These are phyloP conservation scores for Tromatobia lineatoria DNA, from an alignment of 2,888 invertebrate genomes.

Conservation along the genomic window DNA sequence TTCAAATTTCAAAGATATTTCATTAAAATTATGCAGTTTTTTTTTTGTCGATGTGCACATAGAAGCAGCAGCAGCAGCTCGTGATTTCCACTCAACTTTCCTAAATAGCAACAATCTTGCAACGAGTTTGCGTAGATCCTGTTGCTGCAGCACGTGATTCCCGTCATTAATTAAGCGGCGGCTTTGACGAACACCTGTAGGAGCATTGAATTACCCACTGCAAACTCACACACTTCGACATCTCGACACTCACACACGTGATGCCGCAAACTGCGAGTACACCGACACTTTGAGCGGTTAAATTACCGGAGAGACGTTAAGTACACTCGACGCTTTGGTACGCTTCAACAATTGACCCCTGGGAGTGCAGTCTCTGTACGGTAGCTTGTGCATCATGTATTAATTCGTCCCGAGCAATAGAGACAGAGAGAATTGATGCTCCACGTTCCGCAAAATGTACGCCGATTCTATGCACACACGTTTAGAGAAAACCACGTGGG, in stretches of 20 bases:
- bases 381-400: slow-evolving; percentile 30
- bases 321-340: slow-evolving; percentile 33
- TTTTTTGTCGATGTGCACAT: too few relatives aligned
- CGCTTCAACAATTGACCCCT: slow-evolving; percentile 44
- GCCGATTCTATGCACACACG: slow-evolving; percentile 20
- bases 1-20: too few relatives aligned
- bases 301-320: slow-evolving; percentile 46
- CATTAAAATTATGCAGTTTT: too few relatives aligned
- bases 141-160: slow-evolving; percentile 16
- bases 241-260: not conserved
- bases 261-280: slow-evolving; percentile 6
- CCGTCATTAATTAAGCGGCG: slow-evolving; percentile 11
- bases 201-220: slow-evolving; percentile 27
- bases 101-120: not conserved
- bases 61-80: not conserved
- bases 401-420: slow-evolving; percentile 8
- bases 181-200: slow-evolving; percentile 48
- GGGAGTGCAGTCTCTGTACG: slow-evolving; percentile 15
- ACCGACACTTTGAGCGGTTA: slow-evolving; percentile 31
- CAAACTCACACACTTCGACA: not conserved
- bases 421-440: not conserved
- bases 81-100: not conserved
- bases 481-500: slow-evolving; percentile 54
- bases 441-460: not conserved
- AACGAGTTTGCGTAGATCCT: not conserved